Evolutionary conservation across 2,113 vertebrate genomes (phyloP), one percentile per base, ranked within the genome.

Genomic region (Chlamydotis undulata): DNA sequence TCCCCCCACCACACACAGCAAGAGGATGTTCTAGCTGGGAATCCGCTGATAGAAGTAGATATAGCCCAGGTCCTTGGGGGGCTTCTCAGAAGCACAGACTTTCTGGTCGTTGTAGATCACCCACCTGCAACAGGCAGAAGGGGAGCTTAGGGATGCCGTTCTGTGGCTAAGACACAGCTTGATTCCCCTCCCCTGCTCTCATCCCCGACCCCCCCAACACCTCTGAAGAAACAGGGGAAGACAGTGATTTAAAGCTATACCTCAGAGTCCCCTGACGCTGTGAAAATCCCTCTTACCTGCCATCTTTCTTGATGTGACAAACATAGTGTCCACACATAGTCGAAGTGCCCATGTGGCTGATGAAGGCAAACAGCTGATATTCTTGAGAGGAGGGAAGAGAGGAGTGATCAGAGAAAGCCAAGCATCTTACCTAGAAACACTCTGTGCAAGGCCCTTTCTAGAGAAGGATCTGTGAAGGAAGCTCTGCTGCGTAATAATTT

Each of bases 301-400:
- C 99, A 57, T 99, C 99, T 97, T 99, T 99, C 98, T 99, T 99
- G 98, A 99, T 99, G 97, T 99, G 99, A 97, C 99, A 99, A 95
- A 99, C 99, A 1, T 99, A 99, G 98, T 99, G 99, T 81, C 99
- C 99, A 52, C 99, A 99, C 99, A 99, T 99, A 70, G 99, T 99
- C 7, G 99, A 99, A 18, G 99, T 99, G 94, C 99, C 99, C 99
- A 99, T 99, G 98, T 99, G 99, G 96, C 99, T 99, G 98, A 99
- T 98, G 98, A 99, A 99, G 63, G 99, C 99, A 98, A 99, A 99
- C 75, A 99, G 98, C 98, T 99, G 99, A 85, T 99, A 99, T 80
- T 99, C 99, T 99, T 97, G 39, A 70, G 89, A 89, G 61, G 19
- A 88, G 10, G 52, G 49, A 80, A 91, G 52, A 77, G 53, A 83